Conservation (phyloP, 1,140 invertebrate genomes). For the Drosophila tsacasi region DNA sequence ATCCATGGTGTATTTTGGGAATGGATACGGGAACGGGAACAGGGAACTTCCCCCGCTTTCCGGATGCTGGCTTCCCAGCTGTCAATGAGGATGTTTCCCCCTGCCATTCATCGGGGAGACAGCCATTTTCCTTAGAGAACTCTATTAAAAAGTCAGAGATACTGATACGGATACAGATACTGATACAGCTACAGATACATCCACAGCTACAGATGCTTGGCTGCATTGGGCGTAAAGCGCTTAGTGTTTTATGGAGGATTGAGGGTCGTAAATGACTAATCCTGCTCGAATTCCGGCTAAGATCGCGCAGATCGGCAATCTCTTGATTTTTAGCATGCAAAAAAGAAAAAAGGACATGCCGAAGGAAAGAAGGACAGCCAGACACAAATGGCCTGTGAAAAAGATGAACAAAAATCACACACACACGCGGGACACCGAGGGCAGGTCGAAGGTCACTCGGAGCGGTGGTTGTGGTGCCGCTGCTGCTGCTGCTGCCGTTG, state of each 20-base stretch:
- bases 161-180: neutral
- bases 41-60: neutral
- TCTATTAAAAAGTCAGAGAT: conserved; percentile 45
- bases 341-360: conserved; percentile 61
- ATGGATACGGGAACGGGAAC: neutral
- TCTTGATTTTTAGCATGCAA: conserved; percentile 63
- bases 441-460: conserved; percentile 57
- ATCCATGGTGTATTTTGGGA: conserved; percentile 63
- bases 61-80: conserved; percentile 11
- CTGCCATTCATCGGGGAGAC: conserved; percentile 4
- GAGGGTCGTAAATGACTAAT: conserved; percentile 67
- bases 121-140: conserved; percentile 28
- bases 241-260: conserved; percentile 79
- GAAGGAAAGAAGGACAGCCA: conserved; percentile 24
- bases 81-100: conserved; percentile 34
- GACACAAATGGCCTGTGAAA: conserved; percentile 67
- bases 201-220: conserved; percentile 32
- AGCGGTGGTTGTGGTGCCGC: conserved; percentile 9
- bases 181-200: neutral
- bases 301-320: conserved; percentile 41
- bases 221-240: conserved; percentile 62
- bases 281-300: conserved; percentile 67
- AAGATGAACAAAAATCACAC: conserved; percentile 36
- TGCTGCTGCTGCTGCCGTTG: conserved; percentile 22
- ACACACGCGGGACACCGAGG: conserved; percentile 17